Evolutionary conservation across 2,888 invertebrate genomes (phyloP).

Genomic region (Hydrotaea diabolus): DNA sequence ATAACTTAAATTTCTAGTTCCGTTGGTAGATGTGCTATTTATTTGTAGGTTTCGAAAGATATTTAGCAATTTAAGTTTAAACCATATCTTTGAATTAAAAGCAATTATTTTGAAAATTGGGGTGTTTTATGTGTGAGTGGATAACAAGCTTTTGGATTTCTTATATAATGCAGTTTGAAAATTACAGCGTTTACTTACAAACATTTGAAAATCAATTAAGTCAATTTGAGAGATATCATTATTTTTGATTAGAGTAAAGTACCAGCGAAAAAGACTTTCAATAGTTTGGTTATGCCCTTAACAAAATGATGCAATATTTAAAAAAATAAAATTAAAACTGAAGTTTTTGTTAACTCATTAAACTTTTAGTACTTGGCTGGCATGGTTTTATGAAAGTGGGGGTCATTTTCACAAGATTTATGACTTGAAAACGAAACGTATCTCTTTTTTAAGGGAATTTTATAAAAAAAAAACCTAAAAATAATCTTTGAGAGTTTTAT

Average conservation of each 20-base stretch:
- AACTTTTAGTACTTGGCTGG: not conserved
- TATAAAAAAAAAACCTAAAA: no score
- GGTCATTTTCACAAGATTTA: not conserved
- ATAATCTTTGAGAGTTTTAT: not conserved
- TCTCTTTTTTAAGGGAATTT: no score
- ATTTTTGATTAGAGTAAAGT: not conserved
- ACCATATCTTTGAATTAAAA: no score
- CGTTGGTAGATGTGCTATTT: no score
- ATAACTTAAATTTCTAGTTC: no score
- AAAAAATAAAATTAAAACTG: not conserved
- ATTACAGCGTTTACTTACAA: not conserved
- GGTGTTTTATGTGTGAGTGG: no score
- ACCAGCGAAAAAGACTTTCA: not conserved
- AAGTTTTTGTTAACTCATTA: not conserved
- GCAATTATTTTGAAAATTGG: no score
- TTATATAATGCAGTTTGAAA: no score
- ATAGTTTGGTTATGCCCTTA: not conserved
- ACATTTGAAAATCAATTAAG: not conserved
- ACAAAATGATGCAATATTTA: not conserved
- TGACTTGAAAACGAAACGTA: not conserved
- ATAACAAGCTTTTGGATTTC: no score
- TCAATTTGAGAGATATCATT: not conserved
- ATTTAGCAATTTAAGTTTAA: no score
- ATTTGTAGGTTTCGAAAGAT: no score
- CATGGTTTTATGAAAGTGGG: not conserved